Conservation (phyloP, 2,113 vertebrate species). For the Opisthocomus hoazin region DNA sequence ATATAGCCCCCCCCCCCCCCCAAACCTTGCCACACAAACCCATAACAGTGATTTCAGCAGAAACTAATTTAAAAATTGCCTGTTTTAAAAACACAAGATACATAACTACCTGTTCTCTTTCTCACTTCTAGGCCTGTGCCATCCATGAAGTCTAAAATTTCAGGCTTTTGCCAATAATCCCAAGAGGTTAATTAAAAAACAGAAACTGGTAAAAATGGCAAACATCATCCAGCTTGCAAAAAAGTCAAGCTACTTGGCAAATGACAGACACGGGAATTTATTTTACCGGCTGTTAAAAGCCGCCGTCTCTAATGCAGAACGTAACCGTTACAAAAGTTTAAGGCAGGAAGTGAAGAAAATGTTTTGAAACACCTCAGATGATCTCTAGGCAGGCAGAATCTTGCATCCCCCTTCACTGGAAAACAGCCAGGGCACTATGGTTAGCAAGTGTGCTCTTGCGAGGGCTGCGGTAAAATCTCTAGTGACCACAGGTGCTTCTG, state of each 20-base stretch:
- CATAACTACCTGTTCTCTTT: not conserved
- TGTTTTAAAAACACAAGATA: not conserved
- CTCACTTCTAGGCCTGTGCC: not conserved
- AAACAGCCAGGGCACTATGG: not conserved
- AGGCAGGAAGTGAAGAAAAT: conserved; percentile 31
- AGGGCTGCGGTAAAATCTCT: not conserved
- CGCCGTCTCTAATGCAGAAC: not conserved
- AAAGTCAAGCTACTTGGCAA: not conserved
- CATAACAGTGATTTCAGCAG: not conserved
- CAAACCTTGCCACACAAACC: too few relatives aligned
- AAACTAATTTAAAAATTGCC: not conserved
- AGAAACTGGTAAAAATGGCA: not conserved
- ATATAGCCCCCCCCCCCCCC: too few relatives aligned
- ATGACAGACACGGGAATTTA: not conserved
- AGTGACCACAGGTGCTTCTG: conserved; percentile 1
- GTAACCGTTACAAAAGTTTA: not conserved
- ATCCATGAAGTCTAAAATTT: not conserved
- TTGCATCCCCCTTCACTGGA: not conserved
- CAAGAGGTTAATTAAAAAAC: not conserved
- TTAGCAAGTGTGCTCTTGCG: not conserved
- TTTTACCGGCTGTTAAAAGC: not conserved
- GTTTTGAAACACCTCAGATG: not conserved
- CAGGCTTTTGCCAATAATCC: not conserved
- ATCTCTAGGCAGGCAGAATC: not conserved
- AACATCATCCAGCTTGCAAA: not conserved